Conservation (phyloP, 2,113 vertebrate genomes). For the Crotalus horridus region DNA sequence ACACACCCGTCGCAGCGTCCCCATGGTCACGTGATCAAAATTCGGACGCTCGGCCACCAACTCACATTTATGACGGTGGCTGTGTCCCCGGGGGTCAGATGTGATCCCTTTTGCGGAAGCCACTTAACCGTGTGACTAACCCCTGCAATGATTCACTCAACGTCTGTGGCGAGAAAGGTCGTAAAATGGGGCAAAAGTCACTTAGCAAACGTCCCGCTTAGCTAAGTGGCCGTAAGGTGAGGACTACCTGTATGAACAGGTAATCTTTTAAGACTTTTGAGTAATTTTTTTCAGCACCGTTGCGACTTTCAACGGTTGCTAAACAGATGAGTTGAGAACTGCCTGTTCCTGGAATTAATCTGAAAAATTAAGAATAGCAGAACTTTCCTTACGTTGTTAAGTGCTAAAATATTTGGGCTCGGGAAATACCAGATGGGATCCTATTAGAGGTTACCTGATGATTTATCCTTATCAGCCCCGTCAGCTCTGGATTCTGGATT, state of each 20-base stretch:
- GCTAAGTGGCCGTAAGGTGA: neutral
- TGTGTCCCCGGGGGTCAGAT: too few relatives aligned
- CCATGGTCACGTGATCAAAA: neutral
- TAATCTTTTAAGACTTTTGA: neutral
- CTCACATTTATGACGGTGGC: too few relatives aligned
- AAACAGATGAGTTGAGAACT: neutral
- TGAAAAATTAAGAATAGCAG: slow-evolving; percentile 16
- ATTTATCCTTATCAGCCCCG: neutral
- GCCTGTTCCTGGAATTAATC: neutral
- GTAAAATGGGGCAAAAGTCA: neutral
- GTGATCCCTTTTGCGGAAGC: too few relatives aligned
- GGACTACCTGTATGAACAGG: neutral
- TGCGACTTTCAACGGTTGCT: neutral
- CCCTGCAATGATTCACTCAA: neutral
- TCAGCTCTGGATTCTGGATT: too few relatives aligned
- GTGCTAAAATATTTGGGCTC: slow-evolving; percentile 31
- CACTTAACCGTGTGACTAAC: too few relatives aligned
- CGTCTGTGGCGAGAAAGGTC: fast-evolving
- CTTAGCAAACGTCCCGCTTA: neutral
- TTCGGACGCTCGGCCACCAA: neutral
- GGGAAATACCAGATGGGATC: slow-evolving; percentile 12
- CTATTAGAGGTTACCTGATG: neutral
- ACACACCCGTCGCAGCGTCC: neutral
- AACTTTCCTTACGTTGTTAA: neutral
- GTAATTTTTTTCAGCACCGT: neutral